These are phyloP conservation scores for Salpingus planirostris DNA, from an alignment of 2,888 invertebrate species.

Conservation along the genomic window DNA sequence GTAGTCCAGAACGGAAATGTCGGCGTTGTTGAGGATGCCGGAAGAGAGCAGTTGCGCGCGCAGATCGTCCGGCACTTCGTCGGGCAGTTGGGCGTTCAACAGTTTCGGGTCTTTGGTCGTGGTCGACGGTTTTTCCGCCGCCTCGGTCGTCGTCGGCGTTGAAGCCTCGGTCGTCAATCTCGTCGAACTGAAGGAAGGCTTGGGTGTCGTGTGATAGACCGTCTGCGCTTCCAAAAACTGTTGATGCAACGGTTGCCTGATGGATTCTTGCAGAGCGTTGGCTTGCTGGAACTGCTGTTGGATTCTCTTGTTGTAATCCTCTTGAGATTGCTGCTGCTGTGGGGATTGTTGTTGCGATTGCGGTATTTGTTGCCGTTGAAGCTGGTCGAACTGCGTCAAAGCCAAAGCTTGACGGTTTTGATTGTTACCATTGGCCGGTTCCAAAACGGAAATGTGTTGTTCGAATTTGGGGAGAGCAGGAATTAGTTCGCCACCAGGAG, in stretches of 20 bases:
- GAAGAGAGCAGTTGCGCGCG: conserved; percentile 74
- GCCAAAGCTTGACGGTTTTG: conserved; percentile 15
- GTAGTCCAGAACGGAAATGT: conserved; percentile 79
- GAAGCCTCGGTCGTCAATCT: conserved; percentile 22
- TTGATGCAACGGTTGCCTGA: conserved; percentile 7
- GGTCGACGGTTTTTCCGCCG: conserved; percentile 41
- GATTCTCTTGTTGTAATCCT: conserved; percentile 39
- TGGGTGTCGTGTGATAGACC: conserved; percentile 6
- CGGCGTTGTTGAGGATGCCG: conserved; percentile 78
- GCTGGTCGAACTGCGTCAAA: conserved; percentile 5
- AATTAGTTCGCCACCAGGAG: conserved; percentile 63
- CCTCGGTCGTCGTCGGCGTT: conserved; percentile 46
- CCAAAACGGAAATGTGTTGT: conserved; percentile 61
- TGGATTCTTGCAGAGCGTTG: conserved; percentile 14
- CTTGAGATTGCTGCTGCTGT: conserved; percentile 11
- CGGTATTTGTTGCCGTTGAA: conserved; percentile 8
- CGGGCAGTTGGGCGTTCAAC: conserved; percentile 57
- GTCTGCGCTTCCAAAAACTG: conserved; percentile 1
- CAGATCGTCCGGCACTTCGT: conserved; percentile 82
- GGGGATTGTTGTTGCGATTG: conserved; percentile 18
- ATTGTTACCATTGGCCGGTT: conserved; percentile 5
- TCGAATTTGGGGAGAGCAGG: conserved; percentile 71
- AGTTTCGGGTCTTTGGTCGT: conserved; percentile 47
- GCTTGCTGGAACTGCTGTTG: conserved; percentile 10
- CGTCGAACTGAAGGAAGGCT: conserved; percentile 2